Conservation (phyloP, 2,888 invertebrate species). For the Aleiodes alternator region DNA sequence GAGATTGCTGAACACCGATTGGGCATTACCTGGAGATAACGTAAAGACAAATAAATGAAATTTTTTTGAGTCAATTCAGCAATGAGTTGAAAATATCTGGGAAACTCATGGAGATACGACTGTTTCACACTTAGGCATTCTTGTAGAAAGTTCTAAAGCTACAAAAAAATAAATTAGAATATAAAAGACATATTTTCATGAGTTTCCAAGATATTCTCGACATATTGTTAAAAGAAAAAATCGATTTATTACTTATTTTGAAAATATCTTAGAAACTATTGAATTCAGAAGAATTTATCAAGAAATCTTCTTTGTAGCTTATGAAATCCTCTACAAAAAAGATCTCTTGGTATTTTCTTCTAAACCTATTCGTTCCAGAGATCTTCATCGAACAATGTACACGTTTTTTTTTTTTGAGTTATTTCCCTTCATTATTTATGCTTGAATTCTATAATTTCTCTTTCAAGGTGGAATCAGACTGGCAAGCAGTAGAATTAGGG, state of each 20-base stretch:
- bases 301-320: too few relatives aligned
- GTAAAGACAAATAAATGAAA: slow-evolving; percentile 29
- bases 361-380: not conserved
- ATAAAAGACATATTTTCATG: too few relatives aligned
- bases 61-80: slow-evolving; percentile 3
- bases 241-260: too few relatives aligned
- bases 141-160: too few relatives aligned
- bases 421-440: not conserved
- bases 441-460: not conserved
- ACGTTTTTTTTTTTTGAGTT: too few relatives aligned
- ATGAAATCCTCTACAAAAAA: too few relatives aligned
- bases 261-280: not conserved
- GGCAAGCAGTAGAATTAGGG: slow-evolving; percentile 65
- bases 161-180: too few relatives aligned
- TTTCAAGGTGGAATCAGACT: slow-evolving; percentile 54
- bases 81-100: not conserved
- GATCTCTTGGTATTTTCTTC: too few relatives aligned
- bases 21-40: slow-evolving; percentile 53
- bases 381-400: slow-evolving; percentile 6
- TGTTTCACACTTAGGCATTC: too few relatives aligned
- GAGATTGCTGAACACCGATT: slow-evolving; percentile 64
- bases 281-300: too few relatives aligned
- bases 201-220: too few relatives aligned
- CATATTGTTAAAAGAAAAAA: too few relatives aligned
- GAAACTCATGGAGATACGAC: not conserved